phyloP scores from a whole-genome alignment of 2,113 vertebrate species.

The Narcine bancroftii region DNA sequence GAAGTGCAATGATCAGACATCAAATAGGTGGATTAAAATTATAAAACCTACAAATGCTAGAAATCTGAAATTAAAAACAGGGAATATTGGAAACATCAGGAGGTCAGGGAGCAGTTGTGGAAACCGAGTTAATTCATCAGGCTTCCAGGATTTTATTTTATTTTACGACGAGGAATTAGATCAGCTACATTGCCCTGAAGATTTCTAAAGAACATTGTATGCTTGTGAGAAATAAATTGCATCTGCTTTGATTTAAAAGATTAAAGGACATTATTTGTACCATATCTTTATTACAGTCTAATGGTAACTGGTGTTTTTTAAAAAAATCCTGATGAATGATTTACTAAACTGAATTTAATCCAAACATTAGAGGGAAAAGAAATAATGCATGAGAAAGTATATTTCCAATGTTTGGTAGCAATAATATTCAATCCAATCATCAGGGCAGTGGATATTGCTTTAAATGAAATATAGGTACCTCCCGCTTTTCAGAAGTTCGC shows the following conservation, averaged over 20 bases:
- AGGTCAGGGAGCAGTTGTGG: no score
- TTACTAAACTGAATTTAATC: constrained; percentile 1
- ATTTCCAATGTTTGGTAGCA: neutral
- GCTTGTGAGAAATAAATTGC: neutral
- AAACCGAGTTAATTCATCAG: no score
- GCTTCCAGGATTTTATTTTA: no score
- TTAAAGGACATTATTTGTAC: neutral
- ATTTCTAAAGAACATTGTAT: neutral
- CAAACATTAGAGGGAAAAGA: neutral
- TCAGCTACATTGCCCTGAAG: neutral
- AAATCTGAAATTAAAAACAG: no score
- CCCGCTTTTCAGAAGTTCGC: no score
- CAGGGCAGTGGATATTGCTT: no score
- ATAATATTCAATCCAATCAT: neutral
- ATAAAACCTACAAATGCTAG: no score
- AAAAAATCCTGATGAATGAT: neutral
- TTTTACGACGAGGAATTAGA: no score
- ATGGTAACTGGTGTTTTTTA: neutral
- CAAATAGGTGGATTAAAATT: no score
- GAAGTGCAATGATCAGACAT: neutral
- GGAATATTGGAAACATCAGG: no score
- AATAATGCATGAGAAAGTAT: neutral
- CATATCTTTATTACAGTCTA: neutral
- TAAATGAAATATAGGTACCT: no score
- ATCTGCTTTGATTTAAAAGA: neutral